Evolutionary conservation across 2,888 invertebrate genomes (phyloP), one percentile per base, ranked within the genome.

Genomic region (Eilema sororculum): DNA sequence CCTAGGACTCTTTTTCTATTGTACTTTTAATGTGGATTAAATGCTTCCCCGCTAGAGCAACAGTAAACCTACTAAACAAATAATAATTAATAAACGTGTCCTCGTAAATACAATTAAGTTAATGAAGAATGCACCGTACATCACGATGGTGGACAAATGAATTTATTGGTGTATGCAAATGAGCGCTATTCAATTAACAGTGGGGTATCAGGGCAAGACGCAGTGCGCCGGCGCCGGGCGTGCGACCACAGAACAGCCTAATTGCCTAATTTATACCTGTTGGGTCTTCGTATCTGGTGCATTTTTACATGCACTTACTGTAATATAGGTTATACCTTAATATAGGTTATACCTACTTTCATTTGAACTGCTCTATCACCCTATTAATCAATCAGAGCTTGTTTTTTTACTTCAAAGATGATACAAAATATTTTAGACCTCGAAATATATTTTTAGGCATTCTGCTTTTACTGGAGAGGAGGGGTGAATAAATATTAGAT

Each of bases 261-360:
- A 86, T 82, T 79, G 84, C 77, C 81, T 81, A 85, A 86, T 86
- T 84, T 86, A 86, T 87, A 56, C 52, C 60, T 67, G 63, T 65
- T 30, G 20, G 9, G n/a, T 60, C 30, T 30, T 60, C n/a, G 20
- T 58, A 25, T 58, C 57, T 58, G 60, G 20, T n/a, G n/a, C 60
- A 30, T 28, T 60, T 60, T 60, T 30, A 30, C 20, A 9, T 30
- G 22, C 12, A 58, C 13, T 52, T 52, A 46, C 20, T 9, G 8
- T 46, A 41, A 13, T 58, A 25, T 10, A 58, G 46, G 46, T 6
- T 46, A 20, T 20, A 37, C n/a, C n/a, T n/a, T 46, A 41, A 13
- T 58, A 25, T 10, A 58, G 46, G 46, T 6, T 46, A 20, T 20
- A 37, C 1, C 9, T 33, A 41, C 52, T 52, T 52, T n/a, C 0